phyloP scores from a whole-genome alignment of 2,113 vertebrate species.

The Tretioscincus oriximinensis region DNA sequence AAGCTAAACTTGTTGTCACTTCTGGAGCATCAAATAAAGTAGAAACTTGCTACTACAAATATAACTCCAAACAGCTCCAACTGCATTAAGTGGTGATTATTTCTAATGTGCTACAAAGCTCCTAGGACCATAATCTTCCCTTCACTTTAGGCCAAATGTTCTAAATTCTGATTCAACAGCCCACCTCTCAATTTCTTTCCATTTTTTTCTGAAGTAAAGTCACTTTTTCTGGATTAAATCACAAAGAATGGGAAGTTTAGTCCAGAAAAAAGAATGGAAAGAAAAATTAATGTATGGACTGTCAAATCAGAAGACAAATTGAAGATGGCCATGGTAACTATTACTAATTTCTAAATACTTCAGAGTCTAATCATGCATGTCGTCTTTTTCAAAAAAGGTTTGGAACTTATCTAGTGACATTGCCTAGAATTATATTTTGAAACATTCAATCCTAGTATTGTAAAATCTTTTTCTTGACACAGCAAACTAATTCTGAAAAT shows the following conservation, averaged over 20 bases:
- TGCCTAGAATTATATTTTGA: neutral
- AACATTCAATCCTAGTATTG: conserved; percentile 17
- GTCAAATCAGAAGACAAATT: too few relatives aligned
- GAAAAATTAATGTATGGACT: too few relatives aligned
- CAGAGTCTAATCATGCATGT: conserved; percentile 26
- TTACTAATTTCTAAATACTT: neutral
- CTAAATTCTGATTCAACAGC: too few relatives aligned
- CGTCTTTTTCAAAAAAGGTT: conserved; percentile 12
- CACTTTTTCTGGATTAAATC: too few relatives aligned
- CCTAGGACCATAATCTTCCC: too few relatives aligned
- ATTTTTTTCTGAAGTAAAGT: too few relatives aligned
- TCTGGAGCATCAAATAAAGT: conserved; percentile 47
- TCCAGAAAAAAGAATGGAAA: too few relatives aligned
- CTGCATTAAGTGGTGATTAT: neutral
- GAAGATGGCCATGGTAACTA: too few relatives aligned
- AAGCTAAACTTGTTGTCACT: conserved; percentile 41
- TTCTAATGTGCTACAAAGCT: neutral
- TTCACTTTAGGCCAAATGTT: too few relatives aligned
- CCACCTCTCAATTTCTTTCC: too few relatives aligned
- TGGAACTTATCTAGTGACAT: conserved; percentile 1
- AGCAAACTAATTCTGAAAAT: too few relatives aligned
- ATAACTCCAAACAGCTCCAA: neutral
- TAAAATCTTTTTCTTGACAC: neutral
- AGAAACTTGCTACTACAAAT: conserved; percentile 11
- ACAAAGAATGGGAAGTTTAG: too few relatives aligned